These are phyloP conservation scores for Gnathonemus echidnorhynchus DNA, from an alignment of 2,113 vertebrate species.

Conservation along the genomic window DNA sequence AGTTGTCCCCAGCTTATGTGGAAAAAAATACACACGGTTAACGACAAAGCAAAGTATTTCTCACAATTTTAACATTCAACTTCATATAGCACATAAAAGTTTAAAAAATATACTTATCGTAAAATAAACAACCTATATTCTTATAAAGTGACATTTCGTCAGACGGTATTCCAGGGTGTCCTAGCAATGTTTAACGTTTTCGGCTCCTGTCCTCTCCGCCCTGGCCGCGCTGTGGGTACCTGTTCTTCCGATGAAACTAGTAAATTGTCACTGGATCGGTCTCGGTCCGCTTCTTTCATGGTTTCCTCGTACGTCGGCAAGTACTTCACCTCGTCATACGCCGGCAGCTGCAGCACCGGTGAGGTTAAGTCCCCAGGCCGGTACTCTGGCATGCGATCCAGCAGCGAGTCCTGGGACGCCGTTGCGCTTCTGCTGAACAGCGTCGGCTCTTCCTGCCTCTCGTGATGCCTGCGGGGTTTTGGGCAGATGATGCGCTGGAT, in stretches of 20 bases:
- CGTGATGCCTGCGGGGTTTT: conserved; percentile 64
- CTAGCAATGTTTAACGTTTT: conserved; percentile 42
- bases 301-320: conserved; percentile 89
- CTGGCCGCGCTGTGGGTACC: background rate
- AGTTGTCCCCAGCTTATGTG: conserved; percentile 30
- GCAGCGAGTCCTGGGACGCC: conserved; percentile 74
- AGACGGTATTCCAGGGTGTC: conserved; percentile 57
- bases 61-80: conserved; percentile 43
- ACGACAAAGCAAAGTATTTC: conserved; percentile 18
- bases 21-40: conserved; percentile 38
- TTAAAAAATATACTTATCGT: conserved; percentile 29
- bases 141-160: conserved; percentile 27
- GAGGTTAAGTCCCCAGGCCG: conserved; percentile 54
- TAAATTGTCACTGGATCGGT: conserved; percentile 56
- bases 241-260: conserved; percentile 22
- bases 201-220: conserved; percentile 7
- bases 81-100: conserved; percentile 51
- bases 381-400: conserved; percentile 61
- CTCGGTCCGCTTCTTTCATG: conserved; percentile 68
- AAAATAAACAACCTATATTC: background rate
- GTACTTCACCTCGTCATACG: conserved; percentile 88
- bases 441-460: conserved; percentile 46
- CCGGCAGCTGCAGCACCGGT: conserved; percentile 68
- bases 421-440: conserved; percentile 64
- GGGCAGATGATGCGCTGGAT: conserved; percentile 85